phyloP scores from a whole-genome alignment of 2,888 invertebrate species.

The Cheilosia vulpina region DNA sequence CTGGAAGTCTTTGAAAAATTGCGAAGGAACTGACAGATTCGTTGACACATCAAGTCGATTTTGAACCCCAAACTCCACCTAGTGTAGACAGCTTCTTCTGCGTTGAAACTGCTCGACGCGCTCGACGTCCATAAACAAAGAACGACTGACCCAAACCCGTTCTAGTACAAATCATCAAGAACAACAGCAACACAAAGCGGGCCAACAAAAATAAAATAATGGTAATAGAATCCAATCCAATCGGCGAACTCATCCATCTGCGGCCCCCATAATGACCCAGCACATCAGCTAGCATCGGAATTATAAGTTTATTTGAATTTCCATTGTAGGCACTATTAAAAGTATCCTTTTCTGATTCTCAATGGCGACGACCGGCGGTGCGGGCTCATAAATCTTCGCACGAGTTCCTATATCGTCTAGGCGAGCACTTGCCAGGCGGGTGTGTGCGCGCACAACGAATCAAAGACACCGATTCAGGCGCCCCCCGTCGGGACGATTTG shows the following conservation, averaged over 20 bases:
- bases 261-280: constrained; percentile 47
- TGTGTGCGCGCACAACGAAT: constrained; percentile 32
- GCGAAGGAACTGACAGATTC: no score
- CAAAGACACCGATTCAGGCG: constrained; percentile 67
- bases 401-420: constrained; percentile 40
- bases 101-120: no score
- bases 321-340: constrained; percentile 36
- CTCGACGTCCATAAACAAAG: no score
- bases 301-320: constrained; percentile 73
- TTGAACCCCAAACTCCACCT: no score
- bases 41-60: no score
- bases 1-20: no score
- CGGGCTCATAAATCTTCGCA: constrained; percentile 62
- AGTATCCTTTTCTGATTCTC: constrained; percentile 41
- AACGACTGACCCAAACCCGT: no score
- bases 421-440: constrained; percentile 31
- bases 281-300: constrained; percentile 57
- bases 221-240: constrained; percentile 3
- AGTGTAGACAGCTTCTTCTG: no score
- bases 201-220: not conserved
- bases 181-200: no score
- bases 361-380: constrained; percentile 21
- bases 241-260: constrained; percentile 15
- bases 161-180: no score
- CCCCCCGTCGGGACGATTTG: constrained; percentile 73